Evolutionary conservation across 2,113 vertebrate species (phyloP).

Genomic region (Pyrgilauda ruficollis): DNA sequence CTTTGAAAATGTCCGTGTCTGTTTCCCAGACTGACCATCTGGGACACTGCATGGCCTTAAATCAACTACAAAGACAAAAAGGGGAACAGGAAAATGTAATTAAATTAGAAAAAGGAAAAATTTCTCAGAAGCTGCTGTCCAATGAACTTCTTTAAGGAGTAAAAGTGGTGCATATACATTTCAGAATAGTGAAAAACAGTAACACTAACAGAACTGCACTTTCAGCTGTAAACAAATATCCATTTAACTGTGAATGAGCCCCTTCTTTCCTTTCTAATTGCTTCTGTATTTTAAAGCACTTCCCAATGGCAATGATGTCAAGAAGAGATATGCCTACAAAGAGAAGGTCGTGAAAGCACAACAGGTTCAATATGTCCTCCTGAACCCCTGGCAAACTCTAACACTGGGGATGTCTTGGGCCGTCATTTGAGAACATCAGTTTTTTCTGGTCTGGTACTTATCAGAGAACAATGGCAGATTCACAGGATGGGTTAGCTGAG

Average conservation of each 20-base stretch:
- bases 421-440: neutral
- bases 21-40: conserved; percentile 71
- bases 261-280: neutral
- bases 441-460: conserved; percentile 4
- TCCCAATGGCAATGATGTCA: neutral
- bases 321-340: neutral
- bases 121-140: neutral
- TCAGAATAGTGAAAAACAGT: neutral
- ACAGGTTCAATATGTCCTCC: neutral
- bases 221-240: neutral
- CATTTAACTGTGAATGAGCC: neutral
- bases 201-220: neutral
- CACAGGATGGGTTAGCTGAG: neutral
- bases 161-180: neutral
- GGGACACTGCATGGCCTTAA: conserved; percentile 37
- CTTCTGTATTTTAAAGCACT: neutral
- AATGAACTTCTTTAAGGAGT: neutral
- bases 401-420: neutral
- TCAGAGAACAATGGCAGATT: neutral
- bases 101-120: conserved; percentile 15
- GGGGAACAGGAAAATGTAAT: conserved; percentile 6
- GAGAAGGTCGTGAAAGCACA: neutral
- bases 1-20: conserved; percentile 65
- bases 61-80: conserved; percentile 54
- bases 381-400: neutral